Conservation (phyloP, 2,113 vertebrate species). For the Hippocampus comes region DNA sequence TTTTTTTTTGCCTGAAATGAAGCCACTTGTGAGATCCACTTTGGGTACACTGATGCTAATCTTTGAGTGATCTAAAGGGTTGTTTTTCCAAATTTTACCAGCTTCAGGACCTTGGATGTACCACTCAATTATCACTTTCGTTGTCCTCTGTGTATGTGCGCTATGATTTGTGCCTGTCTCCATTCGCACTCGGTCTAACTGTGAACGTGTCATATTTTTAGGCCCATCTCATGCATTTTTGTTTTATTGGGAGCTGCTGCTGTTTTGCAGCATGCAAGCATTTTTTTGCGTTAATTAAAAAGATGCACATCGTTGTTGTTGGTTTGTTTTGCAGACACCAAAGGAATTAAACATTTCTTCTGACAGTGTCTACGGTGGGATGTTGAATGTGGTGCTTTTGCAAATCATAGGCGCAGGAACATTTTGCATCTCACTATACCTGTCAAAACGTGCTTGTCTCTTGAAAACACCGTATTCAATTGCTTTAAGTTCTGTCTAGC, state of each 20-base stretch:
- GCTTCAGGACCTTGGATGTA: neutral
- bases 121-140: slow-evolving; percentile 15
- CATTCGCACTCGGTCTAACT: slow-evolving; percentile 30
- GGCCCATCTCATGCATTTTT: slow-evolving; percentile 32
- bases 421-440: neutral
- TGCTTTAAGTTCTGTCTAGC: neutral
- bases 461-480: neutral
- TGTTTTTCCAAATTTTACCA: neutral
- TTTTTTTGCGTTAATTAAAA: slow-evolving; percentile 35
- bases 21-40: neutral
- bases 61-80: neutral
- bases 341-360: slow-evolving; percentile 71
- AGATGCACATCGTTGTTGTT: slow-evolving; percentile 19
- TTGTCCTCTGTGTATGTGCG: slow-evolving; percentile 30
- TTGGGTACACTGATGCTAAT: neutral
- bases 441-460: neutral
- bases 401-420: neutral
- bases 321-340: slow-evolving; percentile 61
- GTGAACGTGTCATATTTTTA: slow-evolving; percentile 50
- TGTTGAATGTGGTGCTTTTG: slow-evolving; percentile 10
- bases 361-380: slow-evolving; percentile 42
- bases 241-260: slow-evolving; percentile 14
- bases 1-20: neutral
- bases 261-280: slow-evolving; percentile 19
- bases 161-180: slow-evolving; percentile 52